Evolutionary conservation across 2,113 vertebrate species (phyloP).

Genomic region (Gyps fulvus): DNA sequence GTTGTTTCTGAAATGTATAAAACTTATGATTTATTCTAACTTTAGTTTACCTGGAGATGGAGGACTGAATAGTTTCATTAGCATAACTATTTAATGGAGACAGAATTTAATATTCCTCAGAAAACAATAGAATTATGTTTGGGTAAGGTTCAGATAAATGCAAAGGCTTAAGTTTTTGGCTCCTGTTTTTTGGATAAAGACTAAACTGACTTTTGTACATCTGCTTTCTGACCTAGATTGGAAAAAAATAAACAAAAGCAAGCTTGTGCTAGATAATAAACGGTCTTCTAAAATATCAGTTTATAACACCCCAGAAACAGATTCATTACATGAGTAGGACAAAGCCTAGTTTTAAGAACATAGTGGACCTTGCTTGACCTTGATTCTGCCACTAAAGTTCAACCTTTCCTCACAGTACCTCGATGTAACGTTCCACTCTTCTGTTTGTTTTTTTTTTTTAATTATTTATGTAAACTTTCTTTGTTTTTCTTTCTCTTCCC

Average conservation of each 20-base stretch:
- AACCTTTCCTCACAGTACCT: neutral
- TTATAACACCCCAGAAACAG: neutral
- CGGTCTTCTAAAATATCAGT: neutral
- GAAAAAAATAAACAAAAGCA: neutral
- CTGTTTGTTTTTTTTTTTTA: neutral
- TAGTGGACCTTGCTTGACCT: neutral
- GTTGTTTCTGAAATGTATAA: neutral
- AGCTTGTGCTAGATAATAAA: neutral
- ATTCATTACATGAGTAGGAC: neutral
- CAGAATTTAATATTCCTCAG: neutral
- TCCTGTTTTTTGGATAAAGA: neutral
- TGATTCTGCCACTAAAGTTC: neutral
- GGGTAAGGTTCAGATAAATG: neutral
- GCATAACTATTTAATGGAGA: neutral
- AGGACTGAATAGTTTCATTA: neutral
- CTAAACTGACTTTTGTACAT: neutral
- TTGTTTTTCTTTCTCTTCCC: accelerated
- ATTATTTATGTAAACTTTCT: neutral
- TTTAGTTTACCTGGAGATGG: neutral
- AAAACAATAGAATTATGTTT: neutral
- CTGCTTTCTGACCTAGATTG: neutral
- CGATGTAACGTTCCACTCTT: accelerated
- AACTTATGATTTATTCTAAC: neutral
- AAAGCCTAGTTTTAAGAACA: neutral
- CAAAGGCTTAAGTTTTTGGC: neutral